Evolutionary conservation across 2,113 vertebrate species (phyloP).

Genomic region (Phoxinus phoxinus): DNA sequence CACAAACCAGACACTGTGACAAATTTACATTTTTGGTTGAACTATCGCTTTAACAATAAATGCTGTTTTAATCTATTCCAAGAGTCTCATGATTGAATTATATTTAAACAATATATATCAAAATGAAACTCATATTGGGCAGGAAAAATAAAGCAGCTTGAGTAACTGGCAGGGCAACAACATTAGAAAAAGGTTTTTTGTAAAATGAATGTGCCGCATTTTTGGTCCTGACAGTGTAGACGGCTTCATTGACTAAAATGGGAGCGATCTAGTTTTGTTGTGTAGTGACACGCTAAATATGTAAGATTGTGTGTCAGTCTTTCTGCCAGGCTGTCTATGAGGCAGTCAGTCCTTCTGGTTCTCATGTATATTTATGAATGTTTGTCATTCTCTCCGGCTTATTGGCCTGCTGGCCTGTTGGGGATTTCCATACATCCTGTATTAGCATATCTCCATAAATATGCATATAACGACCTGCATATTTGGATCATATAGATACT

Average conservation of each 20-base stretch:
- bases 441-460: constrained; percentile 17
- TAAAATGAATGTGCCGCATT: background rate
- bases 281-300: background rate
- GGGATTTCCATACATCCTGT: constrained; percentile 35
- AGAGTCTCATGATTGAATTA: background rate
- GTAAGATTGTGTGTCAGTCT: background rate
- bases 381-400: constrained; percentile 45
- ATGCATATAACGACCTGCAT: constrained; percentile 21
- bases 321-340: background rate
- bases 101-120: background rate
- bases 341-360: background rate
- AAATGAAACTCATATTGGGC: background rate
- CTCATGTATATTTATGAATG: constrained; percentile 33
- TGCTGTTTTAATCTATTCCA: too few relatives aligned
- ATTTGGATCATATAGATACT: constrained; percentile 19
- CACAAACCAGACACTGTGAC: too few relatives aligned
- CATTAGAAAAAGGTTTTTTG: too few relatives aligned
- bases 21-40: too few relatives aligned
- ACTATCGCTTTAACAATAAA: too few relatives aligned
- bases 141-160: background rate
- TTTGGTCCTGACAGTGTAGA: background rate
- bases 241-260: background rate
- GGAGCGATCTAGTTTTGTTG: background rate
- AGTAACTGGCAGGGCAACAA: background rate
- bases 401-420: constrained; percentile 52